Percentiles rank a stretch among this genome's conserved stretches.
Evolutionary conservation across 2,797 vertebrate species (phyloP).

Genomic region (Alouatta caraya): DNA sequence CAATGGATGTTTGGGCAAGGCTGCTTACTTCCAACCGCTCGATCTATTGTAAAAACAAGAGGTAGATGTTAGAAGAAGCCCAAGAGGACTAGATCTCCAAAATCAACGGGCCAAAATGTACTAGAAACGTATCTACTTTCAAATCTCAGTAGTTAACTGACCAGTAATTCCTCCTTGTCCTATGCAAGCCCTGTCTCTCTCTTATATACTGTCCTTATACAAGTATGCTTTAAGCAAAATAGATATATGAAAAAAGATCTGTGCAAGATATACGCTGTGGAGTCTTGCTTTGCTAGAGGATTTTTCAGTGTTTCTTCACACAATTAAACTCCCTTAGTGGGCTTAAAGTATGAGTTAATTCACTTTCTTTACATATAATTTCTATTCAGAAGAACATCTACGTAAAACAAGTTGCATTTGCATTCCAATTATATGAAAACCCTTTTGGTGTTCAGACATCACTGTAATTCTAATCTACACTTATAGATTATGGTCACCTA

Average conservation of each 20-base stretch:
- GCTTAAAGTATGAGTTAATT: background rate
- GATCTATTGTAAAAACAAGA: constrained; percentile 83
- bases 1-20: constrained; percentile 87
- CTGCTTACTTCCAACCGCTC: constrained; percentile 93
- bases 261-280: background rate
- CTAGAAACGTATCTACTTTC: background rate
- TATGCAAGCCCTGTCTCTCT: background rate
- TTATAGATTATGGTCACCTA: background rate
- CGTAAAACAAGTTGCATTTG: background rate
- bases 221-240: background rate
- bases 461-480: background rate
- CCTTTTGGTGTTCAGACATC: background rate
- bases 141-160: background rate
- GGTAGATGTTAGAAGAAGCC: background rate
- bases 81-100: background rate
- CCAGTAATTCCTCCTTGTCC: background rate
- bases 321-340: background rate
- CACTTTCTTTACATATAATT: background rate
- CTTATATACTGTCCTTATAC: background rate
- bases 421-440: constrained; percentile 29
- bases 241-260: background rate
- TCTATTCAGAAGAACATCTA: constrained; percentile 26
- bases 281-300: background rate
- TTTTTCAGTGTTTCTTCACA: constrained; percentile 24
- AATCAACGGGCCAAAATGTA: background rate